A percentile compares a stretch with the other conserved stretches of the same genome.
These are phyloP conservation scores for Passerina amoena DNA, from an alignment of 2,113 vertebrate genomes.

Conservation along the genomic window DNA sequence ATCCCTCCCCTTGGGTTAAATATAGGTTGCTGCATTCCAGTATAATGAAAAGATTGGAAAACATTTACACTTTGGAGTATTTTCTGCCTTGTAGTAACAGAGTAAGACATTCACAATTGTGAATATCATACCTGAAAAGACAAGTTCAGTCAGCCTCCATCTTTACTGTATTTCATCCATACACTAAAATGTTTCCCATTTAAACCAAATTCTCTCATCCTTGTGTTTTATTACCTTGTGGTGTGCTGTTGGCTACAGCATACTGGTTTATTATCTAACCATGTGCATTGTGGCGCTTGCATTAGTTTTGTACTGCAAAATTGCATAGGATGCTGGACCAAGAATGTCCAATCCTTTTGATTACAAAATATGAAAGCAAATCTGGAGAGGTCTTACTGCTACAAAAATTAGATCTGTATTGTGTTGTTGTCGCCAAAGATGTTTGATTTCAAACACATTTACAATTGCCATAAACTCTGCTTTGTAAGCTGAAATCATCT, in stretches of 20 bases:
- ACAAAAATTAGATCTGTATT: background rate
- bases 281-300: background rate
- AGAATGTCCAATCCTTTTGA: background rate
- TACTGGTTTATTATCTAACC: background rate
- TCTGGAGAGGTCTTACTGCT: background rate
- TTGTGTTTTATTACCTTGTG: background rate
- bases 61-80: background rate
- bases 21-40: constrained; percentile 26
- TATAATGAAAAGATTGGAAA: constrained; percentile 33
- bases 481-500: constrained; percentile 2
- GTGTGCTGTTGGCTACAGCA: background rate
- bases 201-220: background rate
- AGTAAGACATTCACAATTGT: background rate
- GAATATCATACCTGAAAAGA: constrained; percentile 35
- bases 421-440: background rate
- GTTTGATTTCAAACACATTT: background rate
- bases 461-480: background rate
- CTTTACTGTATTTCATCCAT: background rate
- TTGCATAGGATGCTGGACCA: background rate
- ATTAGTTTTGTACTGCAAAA: background rate
- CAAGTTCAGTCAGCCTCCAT: background rate
- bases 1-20: constrained; percentile 50
- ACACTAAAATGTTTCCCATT: background rate
- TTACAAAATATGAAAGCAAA: background rate
- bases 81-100: constrained; percentile 31